A percentile compares a stretch with the other conserved stretches of the same genome.
Evolutionary conservation across 2,888 invertebrate species (phyloP).

Genomic region (Campoplex nolae): DNA sequence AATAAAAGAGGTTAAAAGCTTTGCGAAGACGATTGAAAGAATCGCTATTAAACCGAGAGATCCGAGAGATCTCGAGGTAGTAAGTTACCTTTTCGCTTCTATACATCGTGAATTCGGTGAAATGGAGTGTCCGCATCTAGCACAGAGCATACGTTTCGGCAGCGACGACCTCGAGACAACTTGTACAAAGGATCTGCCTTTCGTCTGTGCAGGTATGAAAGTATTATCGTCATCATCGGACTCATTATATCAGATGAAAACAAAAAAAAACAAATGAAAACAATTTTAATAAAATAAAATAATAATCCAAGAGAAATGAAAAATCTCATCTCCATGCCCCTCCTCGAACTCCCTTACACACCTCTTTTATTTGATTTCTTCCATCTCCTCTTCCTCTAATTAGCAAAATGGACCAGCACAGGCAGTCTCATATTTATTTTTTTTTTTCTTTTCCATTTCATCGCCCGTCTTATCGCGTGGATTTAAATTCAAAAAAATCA

Average conservation of each 20-base stretch:
- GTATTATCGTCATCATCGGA: constrained; percentile 17
- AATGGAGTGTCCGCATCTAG: constrained; percentile 90
- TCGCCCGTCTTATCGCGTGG: background rate
- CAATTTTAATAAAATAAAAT: constrained; percentile 20
- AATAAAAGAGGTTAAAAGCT: background rate
- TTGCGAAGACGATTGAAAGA: constrained; percentile 52
- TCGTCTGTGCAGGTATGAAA: constrained; percentile 87
- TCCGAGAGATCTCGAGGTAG: constrained; percentile 77
- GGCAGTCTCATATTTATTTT: constrained; percentile 1
- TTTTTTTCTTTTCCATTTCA: background rate
- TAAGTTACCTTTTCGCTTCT: constrained; percentile 55
- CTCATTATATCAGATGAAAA: background rate
- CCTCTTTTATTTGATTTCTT: background rate
- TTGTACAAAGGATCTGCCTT: constrained; percentile 86
- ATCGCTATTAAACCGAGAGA: constrained; percentile 67
- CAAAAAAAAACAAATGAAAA: background rate
- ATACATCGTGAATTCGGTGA: constrained; percentile 74
- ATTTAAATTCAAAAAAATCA: background rate
- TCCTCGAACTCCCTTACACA: background rate
- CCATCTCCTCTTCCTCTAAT: background rate
- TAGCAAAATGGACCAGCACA: constrained; percentile 7
- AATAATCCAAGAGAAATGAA: background rate
- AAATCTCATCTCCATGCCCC: constrained; percentile 45
- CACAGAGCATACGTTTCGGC: constrained; percentile 86
- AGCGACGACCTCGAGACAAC: constrained; percentile 80